Evolutionary conservation across 2,113 vertebrate genomes (phyloP), one percentile per base, ranked within the genome.

Genomic region (Mugil cephalus): DNA sequence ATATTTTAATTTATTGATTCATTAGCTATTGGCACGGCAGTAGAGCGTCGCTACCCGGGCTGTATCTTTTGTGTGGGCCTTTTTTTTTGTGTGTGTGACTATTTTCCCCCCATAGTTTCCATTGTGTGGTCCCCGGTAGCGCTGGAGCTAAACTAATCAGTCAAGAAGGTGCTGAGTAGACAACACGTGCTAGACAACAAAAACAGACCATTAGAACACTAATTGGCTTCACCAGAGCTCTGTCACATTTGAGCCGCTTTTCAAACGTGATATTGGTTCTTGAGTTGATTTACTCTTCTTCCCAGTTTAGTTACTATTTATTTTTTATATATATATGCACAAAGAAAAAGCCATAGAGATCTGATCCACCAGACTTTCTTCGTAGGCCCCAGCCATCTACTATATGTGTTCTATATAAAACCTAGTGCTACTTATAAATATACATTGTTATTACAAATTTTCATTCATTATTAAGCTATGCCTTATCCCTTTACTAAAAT

Each of bases 1-100:
- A 86, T 88, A 79, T 86, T 88, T 83, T 80, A 83, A 86, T 89
- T 87, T 81, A 86, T 87, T 87, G 84, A 87, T 88, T 85, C 75
- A 88, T 91, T 88, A 89, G 80, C 74, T 80, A 67, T 87, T 84
- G 83, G 78, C 80, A 76, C 74, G 64, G 74, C 81, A 67, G 35
- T 13, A 1, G 77, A 60, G 73, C 77, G 18, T 67, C 12, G 45
- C 82, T 12, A 45, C 82, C 73, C 0, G 40, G 48, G 83, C 69
- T 73, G 56, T 36, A 8, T 72, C 70, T 77, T 63, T 75, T 80
- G 82, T 86, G 66, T 67, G 45, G 58, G 77, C 69, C 24, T 30
- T 30, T 30, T 30, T n/a, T n/a, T n/a, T n/a, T n/a, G n/a, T 30
- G 24, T 56, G 66, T 56, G 84, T 54, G 81, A 82, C 87, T 86